Evolutionary conservation across 2,797 vertebrate genomes (phyloP).

Genomic region (Tokudaia muenninki): DNA sequence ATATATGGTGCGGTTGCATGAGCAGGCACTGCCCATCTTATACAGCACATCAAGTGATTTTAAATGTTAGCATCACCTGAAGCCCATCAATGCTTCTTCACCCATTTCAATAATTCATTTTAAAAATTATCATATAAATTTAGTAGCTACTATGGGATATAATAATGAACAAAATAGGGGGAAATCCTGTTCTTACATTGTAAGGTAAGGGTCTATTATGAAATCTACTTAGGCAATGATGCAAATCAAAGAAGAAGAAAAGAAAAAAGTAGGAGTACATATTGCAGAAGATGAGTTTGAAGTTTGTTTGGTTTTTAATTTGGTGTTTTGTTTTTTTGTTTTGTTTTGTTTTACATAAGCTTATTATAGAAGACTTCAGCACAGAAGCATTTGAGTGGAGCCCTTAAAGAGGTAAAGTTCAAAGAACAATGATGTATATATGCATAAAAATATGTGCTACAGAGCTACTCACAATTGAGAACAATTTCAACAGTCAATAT

Average conservation of each 20-base stretch:
- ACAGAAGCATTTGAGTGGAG: not conserved
- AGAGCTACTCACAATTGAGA: slow-evolving; percentile 6
- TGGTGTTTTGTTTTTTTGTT: no score
- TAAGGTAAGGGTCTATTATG: not conserved
- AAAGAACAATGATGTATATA: slow-evolving; percentile 54
- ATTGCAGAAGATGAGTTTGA: not conserved
- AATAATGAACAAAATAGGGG: not conserved
- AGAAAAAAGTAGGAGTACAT: not conserved
- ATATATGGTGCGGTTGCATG: not conserved
- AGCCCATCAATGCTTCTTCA: not conserved
- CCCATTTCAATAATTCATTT: slow-evolving; percentile 19
- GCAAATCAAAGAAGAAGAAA: not conserved
- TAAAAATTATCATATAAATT: slow-evolving; percentile 1
- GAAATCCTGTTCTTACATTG: not conserved
- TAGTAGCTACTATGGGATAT: not conserved
- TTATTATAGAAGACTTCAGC: not conserved
- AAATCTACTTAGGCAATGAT: not conserved
- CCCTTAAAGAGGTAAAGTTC: not conserved
- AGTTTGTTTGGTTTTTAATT: not conserved
- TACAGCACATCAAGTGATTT: not conserved
- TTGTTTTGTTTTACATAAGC: not conserved
- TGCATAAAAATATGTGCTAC: not conserved
- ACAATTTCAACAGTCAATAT: slow-evolving; percentile 46
- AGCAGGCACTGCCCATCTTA: not conserved
- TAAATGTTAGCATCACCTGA: not conserved